Conservation (phyloP, 2,797 vertebrate species). For the Pseudochaenichthys georgianus region DNA sequence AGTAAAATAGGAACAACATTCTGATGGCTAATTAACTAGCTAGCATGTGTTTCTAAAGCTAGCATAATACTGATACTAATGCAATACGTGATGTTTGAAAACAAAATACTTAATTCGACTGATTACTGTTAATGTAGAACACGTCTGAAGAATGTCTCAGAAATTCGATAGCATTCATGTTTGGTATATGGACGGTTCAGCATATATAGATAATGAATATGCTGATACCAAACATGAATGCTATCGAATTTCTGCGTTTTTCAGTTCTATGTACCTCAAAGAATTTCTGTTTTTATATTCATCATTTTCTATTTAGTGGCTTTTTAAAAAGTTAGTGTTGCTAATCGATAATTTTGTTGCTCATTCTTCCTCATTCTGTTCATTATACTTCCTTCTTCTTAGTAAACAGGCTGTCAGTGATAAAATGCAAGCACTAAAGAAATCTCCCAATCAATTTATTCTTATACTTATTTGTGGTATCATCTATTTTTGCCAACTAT, state of each 20-base stretch:
- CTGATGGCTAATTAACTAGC: conserved; percentile 6
- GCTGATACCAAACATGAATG: neutral
- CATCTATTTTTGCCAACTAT: neutral
- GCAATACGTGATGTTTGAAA: neutral
- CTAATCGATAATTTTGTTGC: neutral
- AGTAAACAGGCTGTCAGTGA: neutral
- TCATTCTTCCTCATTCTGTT: neutral
- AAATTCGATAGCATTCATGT: neutral
- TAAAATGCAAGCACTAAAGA: neutral
- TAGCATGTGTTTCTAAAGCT: neutral
- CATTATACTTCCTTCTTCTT: neutral
- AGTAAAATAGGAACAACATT: conserved; percentile 4
- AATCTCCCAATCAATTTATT: neutral
- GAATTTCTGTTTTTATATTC: neutral
- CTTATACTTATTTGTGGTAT: neutral
- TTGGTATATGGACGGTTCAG: neutral
- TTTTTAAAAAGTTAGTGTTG: neutral
- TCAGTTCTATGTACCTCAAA: neutral
- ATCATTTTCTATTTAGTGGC: neutral
- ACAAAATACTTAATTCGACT: conserved; percentile 21
- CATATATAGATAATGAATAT: neutral
- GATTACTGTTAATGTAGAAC: conserved; percentile 36
- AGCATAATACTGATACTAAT: neutral
- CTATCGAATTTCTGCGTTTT: neutral
- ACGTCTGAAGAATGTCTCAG: neutral